phyloP scores from a whole-genome alignment of 2,888 invertebrate genomes.

The Parnassius glacialis region DNA sequence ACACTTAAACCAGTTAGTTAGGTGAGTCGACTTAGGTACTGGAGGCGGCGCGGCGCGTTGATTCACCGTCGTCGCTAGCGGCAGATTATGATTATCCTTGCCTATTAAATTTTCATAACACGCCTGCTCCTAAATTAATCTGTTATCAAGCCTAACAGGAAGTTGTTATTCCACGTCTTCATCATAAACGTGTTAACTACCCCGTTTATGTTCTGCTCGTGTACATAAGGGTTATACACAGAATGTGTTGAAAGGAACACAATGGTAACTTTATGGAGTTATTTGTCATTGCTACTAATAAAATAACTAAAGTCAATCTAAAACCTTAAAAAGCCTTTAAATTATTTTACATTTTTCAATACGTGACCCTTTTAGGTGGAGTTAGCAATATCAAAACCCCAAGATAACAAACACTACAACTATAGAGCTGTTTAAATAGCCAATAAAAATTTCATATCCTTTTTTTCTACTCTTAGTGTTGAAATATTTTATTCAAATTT shows the following conservation, averaged over 20 bases:
- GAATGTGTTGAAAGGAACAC: neutral
- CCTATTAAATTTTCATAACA: constrained; percentile 36
- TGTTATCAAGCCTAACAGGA: constrained; percentile 22
- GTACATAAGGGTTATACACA: constrained; percentile 7
- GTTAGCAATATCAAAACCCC: no score
- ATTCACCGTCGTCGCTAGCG: constrained; percentile 19
- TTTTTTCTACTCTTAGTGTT: no score
- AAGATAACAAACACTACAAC: no score
- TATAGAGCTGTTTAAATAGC: no score
- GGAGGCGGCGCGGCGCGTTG: constrained; percentile 24
- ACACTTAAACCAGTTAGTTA: constrained; percentile 33
- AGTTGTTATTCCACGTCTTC: constrained; percentile 17
- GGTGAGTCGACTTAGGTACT: constrained; percentile 29
- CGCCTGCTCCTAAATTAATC: constrained; percentile 21
- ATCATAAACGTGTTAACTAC: constrained; percentile 21
- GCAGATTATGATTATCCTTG: constrained; percentile 24
- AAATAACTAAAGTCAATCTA: no score
- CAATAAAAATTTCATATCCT: no score
- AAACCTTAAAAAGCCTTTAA: no score
- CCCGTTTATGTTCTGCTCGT: constrained; percentile 20
- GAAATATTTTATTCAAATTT: no score
- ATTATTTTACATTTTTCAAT: no score
- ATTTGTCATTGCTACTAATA: no score
- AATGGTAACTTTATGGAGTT: no score
- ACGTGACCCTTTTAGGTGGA: no score